These are phyloP conservation scores for Dendrolimus pini DNA, from an alignment of 2,888 invertebrate species.

Conservation along the genomic window DNA sequence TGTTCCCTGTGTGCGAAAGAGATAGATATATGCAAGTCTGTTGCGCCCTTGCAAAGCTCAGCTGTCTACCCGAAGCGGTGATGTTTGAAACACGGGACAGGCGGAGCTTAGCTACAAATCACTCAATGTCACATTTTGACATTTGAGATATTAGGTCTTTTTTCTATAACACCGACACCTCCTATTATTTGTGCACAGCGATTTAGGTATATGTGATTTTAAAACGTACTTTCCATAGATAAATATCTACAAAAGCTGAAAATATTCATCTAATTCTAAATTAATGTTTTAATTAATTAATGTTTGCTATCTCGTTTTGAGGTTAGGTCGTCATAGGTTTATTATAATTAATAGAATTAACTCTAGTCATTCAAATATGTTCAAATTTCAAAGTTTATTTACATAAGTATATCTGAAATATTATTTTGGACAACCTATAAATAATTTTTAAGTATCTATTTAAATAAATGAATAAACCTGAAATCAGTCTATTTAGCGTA, in stretches of 20 bases:
- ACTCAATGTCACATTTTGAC: slow-evolving; percentile 78
- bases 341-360: too few species aligned
- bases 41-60: slow-evolving; percentile 66
- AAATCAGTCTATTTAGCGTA: not conserved
- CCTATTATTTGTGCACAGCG: slow-evolving; percentile 19
- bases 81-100: slow-evolving; percentile 78
- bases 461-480: not conserved
- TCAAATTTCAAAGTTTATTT: too few species aligned
- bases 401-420: too few species aligned
- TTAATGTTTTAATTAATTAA: too few species aligned
- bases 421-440: not conserved
- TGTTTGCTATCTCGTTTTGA: too few species aligned
- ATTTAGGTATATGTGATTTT: not conserved
- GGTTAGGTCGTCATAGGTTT: too few species aligned
- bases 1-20: slow-evolving; percentile 39
- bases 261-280: too few species aligned
- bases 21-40: slow-evolving; percentile 56
- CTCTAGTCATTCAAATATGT: too few species aligned
- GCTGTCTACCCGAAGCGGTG: slow-evolving; percentile 73
- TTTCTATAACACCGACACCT: slow-evolving; percentile 73
- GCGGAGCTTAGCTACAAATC: slow-evolving; percentile 78
- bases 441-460: not conserved
- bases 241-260: too few species aligned
- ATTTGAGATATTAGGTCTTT: slow-evolving; percentile 78
- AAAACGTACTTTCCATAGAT: not conserved